These are phyloP conservation scores for Dissostichus mawsoni DNA, from an alignment of 2,113 vertebrate species.

Conservation along the genomic window DNA sequence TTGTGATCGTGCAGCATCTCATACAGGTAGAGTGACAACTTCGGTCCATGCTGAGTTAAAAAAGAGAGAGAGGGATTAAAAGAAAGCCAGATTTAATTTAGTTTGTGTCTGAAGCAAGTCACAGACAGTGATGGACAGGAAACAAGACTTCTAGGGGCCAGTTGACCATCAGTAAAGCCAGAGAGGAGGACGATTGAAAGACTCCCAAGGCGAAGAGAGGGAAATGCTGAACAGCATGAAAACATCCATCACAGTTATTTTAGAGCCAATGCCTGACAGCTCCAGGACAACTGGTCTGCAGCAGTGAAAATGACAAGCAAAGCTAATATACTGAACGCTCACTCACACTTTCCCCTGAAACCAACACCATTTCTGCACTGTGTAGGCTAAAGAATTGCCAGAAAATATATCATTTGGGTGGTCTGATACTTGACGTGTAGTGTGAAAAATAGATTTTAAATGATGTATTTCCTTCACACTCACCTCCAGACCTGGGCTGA, in stretches of 20 bases:
- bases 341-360: conserved; percentile 2
- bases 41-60: conserved; percentile 90
- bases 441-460: neutral
- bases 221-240: conserved; percentile 20
- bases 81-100: neutral
- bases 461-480: conserved; percentile 37
- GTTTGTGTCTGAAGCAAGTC: conserved; percentile 10
- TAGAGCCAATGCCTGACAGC: conserved; percentile 13
- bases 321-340: conserved; percentile 5
- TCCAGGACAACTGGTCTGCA: neutral
- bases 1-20: conserved; percentile 92
- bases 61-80: neutral
- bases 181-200: conserved; percentile 11
- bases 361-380: neutral
- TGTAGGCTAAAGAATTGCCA: neutral
- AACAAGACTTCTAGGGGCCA: neutral
- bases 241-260: conserved; percentile 28
- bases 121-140: neutral
- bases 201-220: conserved; percentile 1
- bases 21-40: conserved; percentile 93
- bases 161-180: conserved; percentile 15
- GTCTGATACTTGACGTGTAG: neutral
- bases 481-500: conserved; percentile 92
- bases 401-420: neutral
- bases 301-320: conserved; percentile 19